These are phyloP conservation scores for Alexandromys fortis DNA, from an alignment of 2,113 vertebrate genomes.

Conservation along the genomic window DNA sequence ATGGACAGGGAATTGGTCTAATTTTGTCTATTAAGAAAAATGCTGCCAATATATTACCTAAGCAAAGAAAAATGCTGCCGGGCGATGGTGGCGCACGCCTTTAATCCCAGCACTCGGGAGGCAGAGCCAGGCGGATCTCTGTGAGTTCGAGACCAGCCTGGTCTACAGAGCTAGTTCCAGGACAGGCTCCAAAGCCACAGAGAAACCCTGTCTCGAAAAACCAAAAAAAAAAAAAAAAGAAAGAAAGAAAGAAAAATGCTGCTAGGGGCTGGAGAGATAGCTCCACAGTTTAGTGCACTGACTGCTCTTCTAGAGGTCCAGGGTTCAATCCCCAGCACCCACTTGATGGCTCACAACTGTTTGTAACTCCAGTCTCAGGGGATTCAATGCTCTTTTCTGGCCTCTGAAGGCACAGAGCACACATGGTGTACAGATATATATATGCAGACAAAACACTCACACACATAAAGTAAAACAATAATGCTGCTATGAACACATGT, in stretches of 20 bases:
- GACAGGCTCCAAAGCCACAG: too few species aligned
- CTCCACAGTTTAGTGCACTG: not conserved
- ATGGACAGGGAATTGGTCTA: not conserved
- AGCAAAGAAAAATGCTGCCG: not conserved
- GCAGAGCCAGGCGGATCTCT: too few species aligned
- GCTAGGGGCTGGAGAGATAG: not conserved
- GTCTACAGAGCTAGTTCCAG: too few species aligned
- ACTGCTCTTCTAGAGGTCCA: not conserved
- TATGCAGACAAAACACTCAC: not conserved
- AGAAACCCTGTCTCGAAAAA: too few species aligned
- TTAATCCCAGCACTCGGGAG: too few species aligned
- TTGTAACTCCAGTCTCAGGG: not conserved
- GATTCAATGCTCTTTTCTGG: not conserved
- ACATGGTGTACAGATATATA: not conserved
- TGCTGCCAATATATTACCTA: too few species aligned
- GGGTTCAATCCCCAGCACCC: not conserved
- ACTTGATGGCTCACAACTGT: not conserved
- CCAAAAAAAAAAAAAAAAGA: too few species aligned
- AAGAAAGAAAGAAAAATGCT: too few species aligned
- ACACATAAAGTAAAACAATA: not conserved
- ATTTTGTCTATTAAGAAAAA: not conserved
- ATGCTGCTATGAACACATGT: not conserved
- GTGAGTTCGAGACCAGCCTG: too few species aligned
- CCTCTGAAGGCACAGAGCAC: not conserved
- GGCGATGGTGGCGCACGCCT: too few species aligned